Base-by-base conservation (phyloP, 2,797 vertebrate species). In the Pipistrellus kuhlii region DNA sequence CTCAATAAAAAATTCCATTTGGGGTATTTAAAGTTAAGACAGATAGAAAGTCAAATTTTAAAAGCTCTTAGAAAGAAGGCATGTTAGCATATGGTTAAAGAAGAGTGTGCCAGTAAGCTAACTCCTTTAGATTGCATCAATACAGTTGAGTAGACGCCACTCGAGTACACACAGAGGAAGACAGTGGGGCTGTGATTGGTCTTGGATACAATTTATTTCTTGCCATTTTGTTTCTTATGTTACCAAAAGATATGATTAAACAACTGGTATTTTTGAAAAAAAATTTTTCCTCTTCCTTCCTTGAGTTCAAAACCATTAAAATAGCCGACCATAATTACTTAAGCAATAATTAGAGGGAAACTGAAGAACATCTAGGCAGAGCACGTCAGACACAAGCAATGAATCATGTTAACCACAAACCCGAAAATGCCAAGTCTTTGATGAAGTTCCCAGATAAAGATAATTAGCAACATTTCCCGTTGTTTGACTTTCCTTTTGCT, bases 401-500 rank as follows among this genome's bases (percentile, higher is more conserved):
- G 87, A 95, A 91, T 91, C 77, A 85, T 82, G 89, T 66, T 85
- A 76, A 93, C 88, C 69, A 90, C 82, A 97, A 87, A 88, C 59
- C 76, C 30, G 12, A 46, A 88, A 85, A 81, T 93, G 62, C 32
- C 32, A 81, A 89, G 8, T 48, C 35, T 82, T 95, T 93, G 89
- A 96, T 88, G 73, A 95, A 96, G 88, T 94, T 90, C 15, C 73
- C 88, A 96, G 85, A 91, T 90, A 94, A 90, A 90, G 64, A 78
- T 92, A 92, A 94, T 94, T 75, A 69, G 48, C 41, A 76, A 32
- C 18, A 38, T 46, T 95, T 96, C 35, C 44, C 41, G 64, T 91
- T 30, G 13, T 78, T 59, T 35, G 41, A 35, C 13, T 83, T 92
- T 86, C 66, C 53, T 75, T 96, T 81, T 90, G 59, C 15, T 83